Percentiles rank a stretch among this genome's conserved stretches.
Conservation (phyloP, 2,888 invertebrate species). For the Phortica magna region DNA sequence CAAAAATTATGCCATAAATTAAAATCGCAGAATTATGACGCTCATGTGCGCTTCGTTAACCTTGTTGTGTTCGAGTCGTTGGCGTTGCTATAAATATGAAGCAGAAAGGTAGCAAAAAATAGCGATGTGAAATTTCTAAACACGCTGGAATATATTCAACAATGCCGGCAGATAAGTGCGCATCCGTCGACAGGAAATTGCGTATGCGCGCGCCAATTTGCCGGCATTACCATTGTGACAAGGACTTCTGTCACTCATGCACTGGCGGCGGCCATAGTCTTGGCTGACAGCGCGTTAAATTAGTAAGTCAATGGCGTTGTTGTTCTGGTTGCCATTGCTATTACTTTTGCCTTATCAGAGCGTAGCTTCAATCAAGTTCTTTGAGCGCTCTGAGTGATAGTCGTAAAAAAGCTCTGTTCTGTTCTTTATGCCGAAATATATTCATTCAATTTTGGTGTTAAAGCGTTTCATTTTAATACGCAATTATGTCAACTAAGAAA, state of each 20-base stretch:
- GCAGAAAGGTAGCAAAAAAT: not conserved
- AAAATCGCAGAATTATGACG: slow-evolving; percentile 56
- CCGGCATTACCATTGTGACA: slow-evolving; percentile 16
- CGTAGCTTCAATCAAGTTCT: slow-evolving; percentile 19
- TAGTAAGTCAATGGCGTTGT: slow-evolving; percentile 4
- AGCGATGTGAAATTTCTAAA: not conserved
- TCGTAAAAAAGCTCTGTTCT: not conserved
- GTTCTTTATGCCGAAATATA: no score
- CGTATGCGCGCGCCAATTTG: slow-evolving; percentile 18
- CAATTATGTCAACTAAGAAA: no score
- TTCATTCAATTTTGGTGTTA: no score
- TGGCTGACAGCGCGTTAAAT: not conserved
- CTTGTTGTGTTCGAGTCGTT: slow-evolving; percentile 36
- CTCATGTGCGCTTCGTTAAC: slow-evolving; percentile 60
- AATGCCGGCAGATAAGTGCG: not conserved
- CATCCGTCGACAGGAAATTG: slow-evolving; percentile 27
- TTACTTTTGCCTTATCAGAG: not conserved
- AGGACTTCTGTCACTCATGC: not conserved
- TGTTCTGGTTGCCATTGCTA: not conserved
- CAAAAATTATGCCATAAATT: slow-evolving; percentile 69
- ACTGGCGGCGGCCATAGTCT: not conserved
- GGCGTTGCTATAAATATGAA: not conserved
- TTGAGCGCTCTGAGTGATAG: not conserved
- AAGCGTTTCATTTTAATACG: no score
- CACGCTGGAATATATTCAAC: not conserved